Base-by-base conservation (phyloP, 2,888 invertebrate species). In the Diachrysia chrysitis region DNA sequence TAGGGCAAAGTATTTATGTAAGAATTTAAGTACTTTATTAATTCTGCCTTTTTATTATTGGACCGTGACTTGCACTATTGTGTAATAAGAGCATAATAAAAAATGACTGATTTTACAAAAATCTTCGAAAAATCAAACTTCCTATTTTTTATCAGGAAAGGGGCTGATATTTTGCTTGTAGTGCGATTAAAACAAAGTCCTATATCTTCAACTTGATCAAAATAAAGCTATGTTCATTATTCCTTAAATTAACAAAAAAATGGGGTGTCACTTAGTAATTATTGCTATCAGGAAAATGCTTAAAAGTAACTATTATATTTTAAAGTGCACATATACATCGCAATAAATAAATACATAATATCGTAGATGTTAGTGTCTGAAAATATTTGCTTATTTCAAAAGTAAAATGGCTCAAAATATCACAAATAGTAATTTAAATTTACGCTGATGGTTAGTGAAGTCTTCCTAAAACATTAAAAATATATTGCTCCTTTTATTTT, bases 81-180 rank as follows among this genome's bases (percentile, higher is more conserved):
- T 64, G 73, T 60, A 58, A 56, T n/a, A 19, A 53, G 63, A 62
- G 68, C 74, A 75, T 78, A 73, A 77, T 77, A 55, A 55, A 66
- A 66, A 68, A 59, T 62, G 73, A 75, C 74, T 75, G 74, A 73
- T 62, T 64, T 59, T 59, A 57, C 25, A 58, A 76, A 60, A 21
- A 19, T 46, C 32, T 56, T 16, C 10, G 21, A 12, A 56, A 29
- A 57, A 37, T 10, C 14, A 12, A 21, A 48, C 35, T 17, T 46
- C 23, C 32, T 19, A 7, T 23, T 14, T n/a, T 53, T 35, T 25
- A 10, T 56, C 54, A 51, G 29, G 25, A 25, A 1, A 14, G 0
- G 25, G 58, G 46, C 56, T 73, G 55, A 42, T 19, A 1, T 58
- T 63, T 25, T 54, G 58, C 58, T n/a, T n/a, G n/a, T n/a, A n/a